phyloP scores from a whole-genome alignment of 2,888 invertebrate species.

The Drosophila crucigera region DNA sequence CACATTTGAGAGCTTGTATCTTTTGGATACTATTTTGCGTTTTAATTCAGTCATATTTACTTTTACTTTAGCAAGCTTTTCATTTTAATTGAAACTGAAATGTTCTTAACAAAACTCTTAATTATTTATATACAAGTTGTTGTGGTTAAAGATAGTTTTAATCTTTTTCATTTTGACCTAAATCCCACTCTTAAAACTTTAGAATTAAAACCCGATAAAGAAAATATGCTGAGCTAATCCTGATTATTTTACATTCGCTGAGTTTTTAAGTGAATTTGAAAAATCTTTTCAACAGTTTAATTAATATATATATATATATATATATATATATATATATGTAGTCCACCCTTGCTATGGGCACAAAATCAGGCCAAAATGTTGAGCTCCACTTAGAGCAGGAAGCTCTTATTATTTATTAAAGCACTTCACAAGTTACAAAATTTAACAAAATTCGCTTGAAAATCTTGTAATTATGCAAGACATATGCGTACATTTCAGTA shows the following conservation, averaged over 20 bases:
- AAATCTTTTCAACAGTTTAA: neutral
- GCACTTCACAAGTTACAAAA: conserved; percentile 69
- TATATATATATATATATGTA: neutral
- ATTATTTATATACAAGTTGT: neutral
- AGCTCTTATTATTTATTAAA: conserved; percentile 69
- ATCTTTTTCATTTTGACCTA: neutral
- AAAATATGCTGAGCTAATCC: neutral
- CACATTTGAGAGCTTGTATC: neutral
- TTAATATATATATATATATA: too few species aligned
- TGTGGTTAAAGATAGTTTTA: neutral
- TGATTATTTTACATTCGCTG: neutral
- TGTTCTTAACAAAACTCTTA: neutral
- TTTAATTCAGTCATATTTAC: neutral
- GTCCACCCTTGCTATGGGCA: neutral
- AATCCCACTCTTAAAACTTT: neutral
- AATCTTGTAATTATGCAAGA: conserved; percentile 67
- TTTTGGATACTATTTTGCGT: neutral
- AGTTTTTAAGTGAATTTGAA: neutral
- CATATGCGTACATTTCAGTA: conserved; percentile 71
- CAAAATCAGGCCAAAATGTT: conserved; percentile 57
- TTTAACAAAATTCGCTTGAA: conserved; percentile 35
- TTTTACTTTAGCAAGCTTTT: neutral
- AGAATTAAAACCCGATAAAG: neutral
- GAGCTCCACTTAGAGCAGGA: conserved; percentile 26
- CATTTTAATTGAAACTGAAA: neutral